These are phyloP conservation scores for Chelonus insularis DNA, from an alignment of 1,140 invertebrate genomes.

Conservation along the genomic window DNA sequence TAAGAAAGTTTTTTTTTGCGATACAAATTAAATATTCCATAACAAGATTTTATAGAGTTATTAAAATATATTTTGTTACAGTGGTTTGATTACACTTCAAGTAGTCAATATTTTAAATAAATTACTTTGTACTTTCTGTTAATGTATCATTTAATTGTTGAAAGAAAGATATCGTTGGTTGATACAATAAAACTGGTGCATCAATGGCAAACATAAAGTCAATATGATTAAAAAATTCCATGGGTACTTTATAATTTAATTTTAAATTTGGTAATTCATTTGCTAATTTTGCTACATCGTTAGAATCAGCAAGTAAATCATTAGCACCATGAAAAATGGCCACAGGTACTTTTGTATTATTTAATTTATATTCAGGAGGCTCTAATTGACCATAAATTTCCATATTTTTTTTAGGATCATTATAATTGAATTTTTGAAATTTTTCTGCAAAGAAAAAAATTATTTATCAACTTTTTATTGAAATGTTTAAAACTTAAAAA, in stretches of 20 bases:
- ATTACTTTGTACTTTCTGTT: too few relatives aligned
- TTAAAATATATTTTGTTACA: too few relatives aligned
- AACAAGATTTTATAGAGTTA: too few relatives aligned
- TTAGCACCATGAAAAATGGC: constrained; percentile 71
- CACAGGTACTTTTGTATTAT: constrained; percentile 67
- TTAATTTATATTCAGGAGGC: constrained; percentile 66
- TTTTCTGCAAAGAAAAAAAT: constrained; percentile 40
- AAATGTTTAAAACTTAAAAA: not conserved
- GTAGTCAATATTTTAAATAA: too few relatives aligned
- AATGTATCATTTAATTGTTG: too few relatives aligned
- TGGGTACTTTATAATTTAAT: constrained; percentile 59
- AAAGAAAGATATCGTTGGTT: constrained; percentile 40
- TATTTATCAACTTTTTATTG: not conserved
- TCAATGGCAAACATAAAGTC: constrained; percentile 70
- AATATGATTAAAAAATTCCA: constrained; percentile 69
- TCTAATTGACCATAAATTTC: constrained; percentile 58
- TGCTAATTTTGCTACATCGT: constrained; percentile 63
- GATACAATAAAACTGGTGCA: constrained; percentile 40
- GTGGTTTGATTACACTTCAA: too few relatives aligned
- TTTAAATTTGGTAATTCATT: constrained; percentile 55
- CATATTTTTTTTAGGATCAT: not conserved
- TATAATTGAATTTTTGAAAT: constrained; percentile 62
- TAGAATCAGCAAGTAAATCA: constrained; percentile 64
- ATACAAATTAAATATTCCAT: too few relatives aligned
- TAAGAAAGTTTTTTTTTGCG: too few relatives aligned